Base-by-base conservation (phyloP, 2,888 invertebrate species). In the Temnothorax ravouxi region DNA sequence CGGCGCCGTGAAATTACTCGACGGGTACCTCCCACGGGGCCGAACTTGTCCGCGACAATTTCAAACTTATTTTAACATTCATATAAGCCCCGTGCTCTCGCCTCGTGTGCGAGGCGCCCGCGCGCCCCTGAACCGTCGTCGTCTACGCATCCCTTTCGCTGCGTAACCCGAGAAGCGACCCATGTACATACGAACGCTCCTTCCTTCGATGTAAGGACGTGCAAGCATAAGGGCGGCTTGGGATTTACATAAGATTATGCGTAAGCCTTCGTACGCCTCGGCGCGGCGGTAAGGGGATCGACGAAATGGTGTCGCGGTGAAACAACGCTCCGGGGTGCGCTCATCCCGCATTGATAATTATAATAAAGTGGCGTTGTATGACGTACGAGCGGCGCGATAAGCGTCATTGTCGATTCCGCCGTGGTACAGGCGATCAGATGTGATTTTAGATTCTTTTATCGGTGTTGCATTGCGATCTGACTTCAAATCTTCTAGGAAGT, bases 61-160 rank as follows among this genome's bases (percentile, higher is more conserved):
- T 94, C 94, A 94, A 94, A 94, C 94, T 94, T 94, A 94, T 94
- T 94, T 94, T 94, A 94, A 94, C 94, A 94, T 94, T 94, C 94
- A 94, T 94, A 94, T 94, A 94, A 94, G 94, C 94, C 93, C 93
- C 92, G 92, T 90, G 88, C 87, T 84, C 88, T 85, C 79, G 83
- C 90, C 76, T 25, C 54, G 77, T 66, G 66, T 54, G 77, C 69
- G 86, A 88, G 84, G 84, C 86, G 52, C 25, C 25, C 25, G 25
- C n/a, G 25, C 25, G 25, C 66, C 83, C 74, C 75, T 85, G 88
- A 69, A 80, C 86, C 84, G 72, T 77, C 34, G 34, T 34, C 87
- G 83, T 81, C 88, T 86, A 89, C 90, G 90, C 90, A 89, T 91
- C 89, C 89, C 91, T 91, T 89, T 88, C 89, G 86, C 69, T 62